These are phyloP conservation scores for Ornithoptera priamus DNA, from an alignment of 2,888 invertebrate species.

Conservation along the genomic window DNA sequence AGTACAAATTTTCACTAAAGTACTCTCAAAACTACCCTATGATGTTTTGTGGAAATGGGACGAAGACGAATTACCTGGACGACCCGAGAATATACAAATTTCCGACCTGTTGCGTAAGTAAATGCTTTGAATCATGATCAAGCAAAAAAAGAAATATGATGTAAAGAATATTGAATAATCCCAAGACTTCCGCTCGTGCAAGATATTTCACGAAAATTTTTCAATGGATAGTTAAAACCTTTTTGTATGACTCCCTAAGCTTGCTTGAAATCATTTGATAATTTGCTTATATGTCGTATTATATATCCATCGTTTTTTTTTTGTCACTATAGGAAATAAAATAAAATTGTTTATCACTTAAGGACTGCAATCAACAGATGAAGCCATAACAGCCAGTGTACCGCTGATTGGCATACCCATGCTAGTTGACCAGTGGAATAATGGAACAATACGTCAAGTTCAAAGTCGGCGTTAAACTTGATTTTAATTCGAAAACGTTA, in stretches of 20 bases:
- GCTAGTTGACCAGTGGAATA: conserved; percentile 56
- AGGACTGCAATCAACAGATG: conserved; percentile 60
- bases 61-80: conserved; percentile 37
- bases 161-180: too few species aligned
- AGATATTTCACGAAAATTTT: too few species aligned
- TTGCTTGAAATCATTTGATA: too few species aligned
- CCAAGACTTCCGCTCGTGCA: too few species aligned
- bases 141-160: too few species aligned
- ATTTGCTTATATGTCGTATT: too few species aligned
- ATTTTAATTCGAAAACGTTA: conserved; percentile 40
- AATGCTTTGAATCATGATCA: not conserved
- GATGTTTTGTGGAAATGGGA: conserved; percentile 63
- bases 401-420: conserved; percentile 56
- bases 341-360: conserved; percentile 62
- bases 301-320: not conserved
- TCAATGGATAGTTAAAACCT: too few species aligned
- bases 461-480: conserved; percentile 46
- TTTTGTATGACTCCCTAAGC: too few species aligned
- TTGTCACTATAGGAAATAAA: conserved; percentile 48
- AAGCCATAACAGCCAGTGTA: conserved; percentile 53
- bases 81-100: conserved; percentile 33
- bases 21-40: conserved; percentile 52
- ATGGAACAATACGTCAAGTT: conserved; percentile 42
- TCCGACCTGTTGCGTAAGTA: conserved; percentile 50
- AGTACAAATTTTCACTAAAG: conserved; percentile 45